Evolutionary conservation across 2,888 invertebrate species (phyloP), one percentile per base, ranked within the genome.

Genomic region (Ligdia adustata): DNA sequence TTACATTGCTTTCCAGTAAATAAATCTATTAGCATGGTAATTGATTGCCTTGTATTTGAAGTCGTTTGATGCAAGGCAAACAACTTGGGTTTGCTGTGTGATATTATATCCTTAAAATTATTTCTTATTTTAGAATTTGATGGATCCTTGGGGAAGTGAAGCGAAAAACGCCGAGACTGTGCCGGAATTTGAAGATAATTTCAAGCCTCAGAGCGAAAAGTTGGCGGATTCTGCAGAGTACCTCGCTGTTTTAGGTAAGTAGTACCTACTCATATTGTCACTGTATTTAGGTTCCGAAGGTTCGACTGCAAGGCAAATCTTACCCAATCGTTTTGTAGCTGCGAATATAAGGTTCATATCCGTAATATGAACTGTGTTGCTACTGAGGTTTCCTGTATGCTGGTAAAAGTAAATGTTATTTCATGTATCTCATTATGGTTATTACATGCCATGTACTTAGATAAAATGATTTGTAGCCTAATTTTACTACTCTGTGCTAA

Each of bases 161-260:
- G 72, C 62, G 50, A 70, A 70, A 60, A 69, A 67, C 52, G 57
- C 72, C 52, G 68, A 52, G 56, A 67, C 64, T 45, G 72, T 63
- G 32, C 59, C 80, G 46, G 73, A 81, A 66, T 93, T 93, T 60
- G 93, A 93, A 76, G 93, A 93, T 62, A 89, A 93, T 73, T 93
- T 93, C 66, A 75, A 82, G 56, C 84, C 91, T 14, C 66, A 76
- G 46, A 66, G 62, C 35, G 75, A 78, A 40, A 91, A 87, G 56
- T 76, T 94, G 41, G 91, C 92, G 0, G 93, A 93, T 66, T 94
- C 94, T 1, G 91, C 92, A 6, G 91, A 93, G 65, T 94, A 94
- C 76, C 80, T 95, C 41, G 92, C 93, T 50, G 80, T 92, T 56
- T 90, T 95, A 63, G 94, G 95, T 95, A 84, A 59, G 44, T 59